phyloP scores from a whole-genome alignment of 1,140 invertebrate genomes.

The Drosophila sturtevanti region DNA sequence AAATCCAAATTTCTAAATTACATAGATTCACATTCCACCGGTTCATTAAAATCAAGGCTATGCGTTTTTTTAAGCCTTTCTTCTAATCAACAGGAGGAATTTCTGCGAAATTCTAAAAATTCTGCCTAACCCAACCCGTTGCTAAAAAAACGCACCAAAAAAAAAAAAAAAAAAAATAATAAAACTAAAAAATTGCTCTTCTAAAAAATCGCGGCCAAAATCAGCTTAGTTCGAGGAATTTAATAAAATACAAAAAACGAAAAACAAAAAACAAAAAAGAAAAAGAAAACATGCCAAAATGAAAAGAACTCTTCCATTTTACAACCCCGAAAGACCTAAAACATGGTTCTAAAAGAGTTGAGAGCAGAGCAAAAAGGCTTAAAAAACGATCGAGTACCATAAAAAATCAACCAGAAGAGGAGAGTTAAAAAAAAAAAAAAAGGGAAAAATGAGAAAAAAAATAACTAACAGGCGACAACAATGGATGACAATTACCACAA shows the following conservation, averaged over 20 bases:
- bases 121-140: constrained; percentile 58
- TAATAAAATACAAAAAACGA: constrained; percentile 5
- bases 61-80: constrained; percentile 72
- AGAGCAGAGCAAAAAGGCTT: constrained; percentile 77
- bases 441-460: constrained; percentile 9
- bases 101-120: constrained; percentile 50
- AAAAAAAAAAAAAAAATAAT: no score
- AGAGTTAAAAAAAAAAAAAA: constrained; percentile 33
- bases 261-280: constrained; percentile 17
- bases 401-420: no score
- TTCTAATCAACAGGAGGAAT: constrained; percentile 9
- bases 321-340: constrained; percentile 8
- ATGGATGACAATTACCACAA: constrained; percentile 56
- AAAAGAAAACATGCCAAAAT: background rate
- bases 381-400: constrained; percentile 58
- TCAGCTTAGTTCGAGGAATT: constrained; percentile 12
- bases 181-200: constrained; percentile 28
- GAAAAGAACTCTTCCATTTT: constrained; percentile 5
- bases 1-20: constrained; percentile 11
- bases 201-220: constrained; percentile 45
- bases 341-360: constrained; percentile 50
- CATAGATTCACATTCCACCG: background rate
- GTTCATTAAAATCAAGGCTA: constrained; percentile 54
- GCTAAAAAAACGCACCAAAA: constrained; percentile 25
- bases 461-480: constrained; percentile 19